Conservation (phyloP, 2,888 invertebrate species). For the Reticulitermes lucifugus region DNA sequence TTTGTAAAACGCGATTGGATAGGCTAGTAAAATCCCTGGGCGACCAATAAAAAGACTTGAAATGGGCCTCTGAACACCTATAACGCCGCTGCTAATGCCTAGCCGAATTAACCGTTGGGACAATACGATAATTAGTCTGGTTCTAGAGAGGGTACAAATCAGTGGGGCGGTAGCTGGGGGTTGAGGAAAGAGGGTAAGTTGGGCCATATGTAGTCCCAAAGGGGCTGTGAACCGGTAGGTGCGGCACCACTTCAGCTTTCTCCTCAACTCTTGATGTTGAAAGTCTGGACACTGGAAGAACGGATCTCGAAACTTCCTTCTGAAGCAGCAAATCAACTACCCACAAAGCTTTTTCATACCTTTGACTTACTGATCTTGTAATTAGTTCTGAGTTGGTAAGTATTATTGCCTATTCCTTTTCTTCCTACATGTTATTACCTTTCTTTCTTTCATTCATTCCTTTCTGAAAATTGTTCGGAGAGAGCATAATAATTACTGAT, state of each 20-base stretch:
- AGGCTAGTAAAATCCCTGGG: constrained; percentile 61
- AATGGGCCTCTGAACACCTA: constrained; percentile 78
- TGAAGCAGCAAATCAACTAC: too few species aligned
- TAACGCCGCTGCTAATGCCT: constrained; percentile 75
- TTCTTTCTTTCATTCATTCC: too few species aligned
- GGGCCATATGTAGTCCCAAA: constrained; percentile 15
- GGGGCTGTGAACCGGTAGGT: constrained; percentile 23
- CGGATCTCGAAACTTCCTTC: too few species aligned
- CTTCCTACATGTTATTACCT: too few species aligned
- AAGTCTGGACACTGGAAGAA: background rate
- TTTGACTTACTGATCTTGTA: too few species aligned
- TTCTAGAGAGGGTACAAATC: constrained; percentile 52
- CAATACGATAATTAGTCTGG: constrained; percentile 53
- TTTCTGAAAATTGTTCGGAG: too few species aligned
- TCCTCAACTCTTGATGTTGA: constrained; percentile 1
- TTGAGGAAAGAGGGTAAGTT: constrained; percentile 52
- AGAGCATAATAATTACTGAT: too few species aligned
- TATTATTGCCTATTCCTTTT: too few species aligned
- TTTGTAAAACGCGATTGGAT: constrained; percentile 50
- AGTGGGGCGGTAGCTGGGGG: constrained; percentile 58
- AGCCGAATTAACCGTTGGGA: constrained; percentile 62
- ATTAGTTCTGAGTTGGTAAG: too few species aligned
- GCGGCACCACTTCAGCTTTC: constrained; percentile 19
- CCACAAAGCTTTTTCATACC: too few species aligned
- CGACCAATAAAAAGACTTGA: constrained; percentile 74